These are phyloP conservation scores for Tetranychus urticae DNA, from an alignment of 1,140 invertebrate species.

Conservation along the genomic window DNA sequence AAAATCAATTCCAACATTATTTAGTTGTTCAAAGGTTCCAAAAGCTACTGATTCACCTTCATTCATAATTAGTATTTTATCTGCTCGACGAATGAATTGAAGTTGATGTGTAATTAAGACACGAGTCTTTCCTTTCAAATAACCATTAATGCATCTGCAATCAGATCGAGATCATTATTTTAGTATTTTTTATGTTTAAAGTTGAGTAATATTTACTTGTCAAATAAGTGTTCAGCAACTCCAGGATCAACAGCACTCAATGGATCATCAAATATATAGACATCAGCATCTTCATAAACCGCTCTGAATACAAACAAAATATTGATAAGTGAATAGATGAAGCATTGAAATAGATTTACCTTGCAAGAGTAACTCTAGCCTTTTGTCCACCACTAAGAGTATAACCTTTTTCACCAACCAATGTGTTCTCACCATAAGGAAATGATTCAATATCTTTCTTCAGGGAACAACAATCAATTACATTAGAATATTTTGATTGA, in stretches of 20 bases:
- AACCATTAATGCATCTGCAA: slow-evolving; percentile 44
- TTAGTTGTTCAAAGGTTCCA: slow-evolving; percentile 1
- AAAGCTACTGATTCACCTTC: slow-evolving; percentile 26
- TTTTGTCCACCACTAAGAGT: slow-evolving; percentile 54
- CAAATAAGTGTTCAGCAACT: slow-evolving; percentile 25
- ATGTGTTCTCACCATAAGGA: slow-evolving; percentile 33
- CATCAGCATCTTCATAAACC: slow-evolving; percentile 23
- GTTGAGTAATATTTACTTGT: slow-evolving; percentile 26
- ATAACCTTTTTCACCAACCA: slow-evolving; percentile 42
- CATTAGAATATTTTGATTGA: slow-evolving; percentile 40
- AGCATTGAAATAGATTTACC: not conserved
- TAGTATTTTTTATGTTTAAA: not conserved
- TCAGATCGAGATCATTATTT: not conserved
- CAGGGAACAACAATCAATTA: slow-evolving; percentile 19
- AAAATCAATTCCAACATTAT: not conserved
- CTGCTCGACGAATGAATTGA: slow-evolving; percentile 26
- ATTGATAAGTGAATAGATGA: not conserved
- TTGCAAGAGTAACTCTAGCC: slow-evolving; percentile 45
- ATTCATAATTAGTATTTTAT: slow-evolving; percentile 45
- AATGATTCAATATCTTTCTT: slow-evolving; percentile 18
- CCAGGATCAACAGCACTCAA: slow-evolving; percentile 23
- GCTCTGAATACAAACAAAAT: slow-evolving; percentile 14
- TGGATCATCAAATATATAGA: slow-evolving; percentile 28
- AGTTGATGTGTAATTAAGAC: slow-evolving; percentile 60
- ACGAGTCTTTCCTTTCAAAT: slow-evolving; percentile 53